Percentiles rank a stretch among this genome's conserved stretches.
Evolutionary conservation across 92 coral and sea anemone genomes (phyloP).

Genomic region (Epizoanthus illoricatus): DNA sequence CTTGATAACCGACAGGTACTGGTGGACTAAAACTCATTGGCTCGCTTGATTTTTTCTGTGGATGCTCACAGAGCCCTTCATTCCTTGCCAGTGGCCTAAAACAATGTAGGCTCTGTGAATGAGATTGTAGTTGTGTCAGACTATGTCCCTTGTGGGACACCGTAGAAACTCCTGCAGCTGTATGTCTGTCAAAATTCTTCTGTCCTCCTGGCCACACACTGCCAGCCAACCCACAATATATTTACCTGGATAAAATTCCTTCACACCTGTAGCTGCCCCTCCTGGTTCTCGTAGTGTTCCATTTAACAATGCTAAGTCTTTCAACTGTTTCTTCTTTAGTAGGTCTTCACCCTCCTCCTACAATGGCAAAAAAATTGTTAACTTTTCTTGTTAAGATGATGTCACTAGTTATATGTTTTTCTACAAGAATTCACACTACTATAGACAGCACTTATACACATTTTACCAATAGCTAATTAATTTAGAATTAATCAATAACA

Average conservation of each 20-base stretch:
- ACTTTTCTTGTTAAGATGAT: no score
- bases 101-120: no score
- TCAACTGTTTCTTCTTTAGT: slow-evolving; percentile 88
- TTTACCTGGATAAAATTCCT: slow-evolving; percentile 16
- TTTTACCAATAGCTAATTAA: background rate
- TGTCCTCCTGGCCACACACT: background rate
- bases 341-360: slow-evolving; percentile 99
- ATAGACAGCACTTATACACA: background rate
- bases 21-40: no score
- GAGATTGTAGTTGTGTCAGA: no score
- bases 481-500: no score
- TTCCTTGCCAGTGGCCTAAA: no score
- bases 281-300: slow-evolving; percentile 89
- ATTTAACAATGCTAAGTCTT: slow-evolving; percentile 87
- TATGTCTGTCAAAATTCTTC: background rate
- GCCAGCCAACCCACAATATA: background rate
- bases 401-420: background rate
- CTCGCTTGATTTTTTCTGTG: no score
- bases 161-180: background rate
- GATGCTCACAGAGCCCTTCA: no score
- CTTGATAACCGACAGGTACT: no score
- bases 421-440: background rate
- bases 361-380: background rate
- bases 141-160: no score
- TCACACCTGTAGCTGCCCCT: slow-evolving; percentile 40